Conservation (phyloP, 2,888 invertebrate species). For the Melanotus villosus region DNA sequence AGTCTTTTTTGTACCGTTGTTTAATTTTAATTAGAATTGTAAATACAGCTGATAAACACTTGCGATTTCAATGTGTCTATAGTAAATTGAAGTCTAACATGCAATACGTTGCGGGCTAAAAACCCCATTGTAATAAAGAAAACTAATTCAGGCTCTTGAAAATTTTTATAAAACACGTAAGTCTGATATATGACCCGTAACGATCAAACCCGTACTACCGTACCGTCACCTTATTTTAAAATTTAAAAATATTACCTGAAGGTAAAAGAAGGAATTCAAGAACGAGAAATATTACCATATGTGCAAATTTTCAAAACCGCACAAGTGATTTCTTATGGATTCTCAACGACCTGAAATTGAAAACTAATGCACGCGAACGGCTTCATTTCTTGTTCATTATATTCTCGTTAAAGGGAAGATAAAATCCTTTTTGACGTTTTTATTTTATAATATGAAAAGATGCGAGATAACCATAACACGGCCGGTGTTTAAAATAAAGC, state of each 20-base stretch:
- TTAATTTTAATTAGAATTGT: constrained; percentile 25
- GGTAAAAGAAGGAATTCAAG: not conserved
- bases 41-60: constrained; percentile 21
- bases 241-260: not conserved
- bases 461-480: too few relatives aligned
- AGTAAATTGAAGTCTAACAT: constrained; percentile 13
- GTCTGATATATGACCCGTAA: not conserved
- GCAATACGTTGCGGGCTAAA: constrained; percentile 17
- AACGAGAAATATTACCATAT: not conserved
- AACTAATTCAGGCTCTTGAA: not conserved
- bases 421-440: not conserved
- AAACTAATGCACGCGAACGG: constrained; percentile 9
- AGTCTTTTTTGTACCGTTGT: not conserved
- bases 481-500: too few relatives aligned
- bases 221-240: not conserved
- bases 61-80: constrained; percentile 22
- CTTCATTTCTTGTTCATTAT: constrained; percentile 11
- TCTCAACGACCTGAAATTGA: constrained; percentile 7
- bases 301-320: not conserved
- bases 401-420: not conserved
- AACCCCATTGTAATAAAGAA: constrained; percentile 16
- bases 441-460: too few relatives aligned
- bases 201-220: too few relatives aligned
- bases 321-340: constrained; percentile 14
- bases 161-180: not conserved